These are phyloP conservation scores for Muscicapa adusta DNA, from an alignment of 2,113 vertebrate species.

Conservation along the genomic window DNA sequence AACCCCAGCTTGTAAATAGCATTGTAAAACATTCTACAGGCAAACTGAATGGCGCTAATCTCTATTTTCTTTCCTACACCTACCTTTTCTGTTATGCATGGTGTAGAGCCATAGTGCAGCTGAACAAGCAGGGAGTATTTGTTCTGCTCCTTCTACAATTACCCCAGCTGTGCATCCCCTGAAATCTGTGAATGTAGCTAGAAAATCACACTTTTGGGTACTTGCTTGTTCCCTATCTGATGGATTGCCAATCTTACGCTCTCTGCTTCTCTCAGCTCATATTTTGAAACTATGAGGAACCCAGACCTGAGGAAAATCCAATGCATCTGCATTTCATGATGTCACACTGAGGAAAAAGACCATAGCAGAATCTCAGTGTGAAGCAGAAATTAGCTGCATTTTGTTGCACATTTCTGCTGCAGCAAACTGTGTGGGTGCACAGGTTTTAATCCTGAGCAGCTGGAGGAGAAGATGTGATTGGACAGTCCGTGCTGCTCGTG, in stretches of 20 bases:
- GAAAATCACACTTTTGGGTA: neutral
- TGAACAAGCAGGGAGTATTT: neutral
- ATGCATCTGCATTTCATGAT: neutral
- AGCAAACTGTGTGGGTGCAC: neutral
- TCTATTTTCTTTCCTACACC: neutral
- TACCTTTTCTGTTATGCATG: neutral
- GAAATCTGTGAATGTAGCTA: neutral
- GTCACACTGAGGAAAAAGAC: neutral
- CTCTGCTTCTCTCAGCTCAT: neutral
- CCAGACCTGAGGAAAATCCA: neutral
- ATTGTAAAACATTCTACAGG: neutral
- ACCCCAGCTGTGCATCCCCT: neutral
- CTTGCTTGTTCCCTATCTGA: neutral
- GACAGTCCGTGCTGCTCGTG: rapidly evolving
- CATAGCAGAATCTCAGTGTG: neutral
- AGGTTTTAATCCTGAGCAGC: neutral
- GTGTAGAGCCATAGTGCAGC: neutral
- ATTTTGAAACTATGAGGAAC: neutral
- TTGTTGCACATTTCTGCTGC: neutral
- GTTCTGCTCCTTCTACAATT: neutral
- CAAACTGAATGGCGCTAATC: neutral
- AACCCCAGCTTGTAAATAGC: neutral
- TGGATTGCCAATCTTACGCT: neutral
- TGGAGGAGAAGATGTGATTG: neutral
- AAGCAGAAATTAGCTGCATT: neutral